Evolutionary conservation across 2,888 invertebrate species (phyloP).

Genomic region (Hololepta plana): DNA sequence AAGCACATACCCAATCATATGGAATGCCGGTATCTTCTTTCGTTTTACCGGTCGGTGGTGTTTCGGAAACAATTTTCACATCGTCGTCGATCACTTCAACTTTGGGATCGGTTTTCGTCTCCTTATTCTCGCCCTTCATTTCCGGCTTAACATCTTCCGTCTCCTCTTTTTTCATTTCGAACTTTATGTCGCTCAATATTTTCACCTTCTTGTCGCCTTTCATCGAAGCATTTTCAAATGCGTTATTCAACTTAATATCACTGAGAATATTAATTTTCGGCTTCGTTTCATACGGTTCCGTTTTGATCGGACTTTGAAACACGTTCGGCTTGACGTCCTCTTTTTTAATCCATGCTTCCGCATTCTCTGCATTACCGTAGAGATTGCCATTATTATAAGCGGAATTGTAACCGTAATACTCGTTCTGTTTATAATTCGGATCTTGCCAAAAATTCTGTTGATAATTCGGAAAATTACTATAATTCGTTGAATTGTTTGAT

Average conservation of each 20-base stretch:
- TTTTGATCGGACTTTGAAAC: slow-evolving; percentile 15
- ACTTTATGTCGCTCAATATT: slow-evolving; percentile 25
- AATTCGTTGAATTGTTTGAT: slow-evolving; percentile 2
- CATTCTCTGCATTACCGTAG: slow-evolving; percentile 15
- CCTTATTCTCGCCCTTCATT: slow-evolving; percentile 14
- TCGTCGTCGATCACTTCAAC: slow-evolving; percentile 25
- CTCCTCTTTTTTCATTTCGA: slow-evolving; percentile 27
- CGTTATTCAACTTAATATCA: slow-evolving; percentile 24
- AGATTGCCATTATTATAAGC: slow-evolving; percentile 16
- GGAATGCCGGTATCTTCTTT: slow-evolving; percentile 69
- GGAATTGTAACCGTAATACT: no score
- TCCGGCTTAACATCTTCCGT: slow-evolving; percentile 26
- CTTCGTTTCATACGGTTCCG: slow-evolving; percentile 20
- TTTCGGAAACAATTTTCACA: slow-evolving; percentile 11
- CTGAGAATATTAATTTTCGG: slow-evolving; percentile 28
- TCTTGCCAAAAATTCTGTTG: slow-evolving; percentile 12
- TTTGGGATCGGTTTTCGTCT: slow-evolving; percentile 9
- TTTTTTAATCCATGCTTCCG: slow-evolving; percentile 21
- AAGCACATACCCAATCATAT: slow-evolving; percentile 59
- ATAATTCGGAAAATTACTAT: slow-evolving; percentile 7
- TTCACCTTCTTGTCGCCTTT: slow-evolving; percentile 21
- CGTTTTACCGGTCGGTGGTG: slow-evolving; percentile 10
- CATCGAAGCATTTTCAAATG: slow-evolving; percentile 13
- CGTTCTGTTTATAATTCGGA: slow-evolving; percentile 9
- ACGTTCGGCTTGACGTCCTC: slow-evolving; percentile 15